Conservation (phyloP, 2,888 invertebrate species). For the Ormyrus labotus region DNA sequence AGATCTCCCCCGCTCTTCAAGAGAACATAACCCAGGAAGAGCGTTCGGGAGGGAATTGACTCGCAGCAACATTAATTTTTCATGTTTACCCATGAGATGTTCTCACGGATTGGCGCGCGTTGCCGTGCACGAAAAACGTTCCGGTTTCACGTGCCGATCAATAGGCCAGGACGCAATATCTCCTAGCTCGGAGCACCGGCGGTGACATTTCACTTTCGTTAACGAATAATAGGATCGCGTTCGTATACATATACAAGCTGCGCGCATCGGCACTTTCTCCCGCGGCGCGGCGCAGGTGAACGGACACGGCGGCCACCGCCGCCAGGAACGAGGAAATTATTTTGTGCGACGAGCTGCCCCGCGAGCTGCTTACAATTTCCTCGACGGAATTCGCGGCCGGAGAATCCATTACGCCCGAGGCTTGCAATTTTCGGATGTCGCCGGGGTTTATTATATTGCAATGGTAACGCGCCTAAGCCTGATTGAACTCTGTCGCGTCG, state of each 20-base stretch:
- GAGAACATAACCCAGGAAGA: neutral
- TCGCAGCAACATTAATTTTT: slow-evolving; percentile 19
- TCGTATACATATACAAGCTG: no score
- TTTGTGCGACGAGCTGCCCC: neutral
- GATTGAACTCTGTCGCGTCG: slow-evolving; percentile 26
- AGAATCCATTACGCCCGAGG: neutral
- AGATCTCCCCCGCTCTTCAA: no score
- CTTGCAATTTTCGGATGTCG: neutral
- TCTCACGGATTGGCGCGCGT: slow-evolving; percentile 29
- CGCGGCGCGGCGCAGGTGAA: neutral
- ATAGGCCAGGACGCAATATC: neutral
- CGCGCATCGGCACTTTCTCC: slow-evolving; percentile 34
- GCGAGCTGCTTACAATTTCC: no score
- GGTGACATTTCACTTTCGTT: slow-evolving; percentile 53
- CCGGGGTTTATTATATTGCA: neutral
- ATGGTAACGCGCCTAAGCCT: neutral
- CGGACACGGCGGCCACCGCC: neutral
- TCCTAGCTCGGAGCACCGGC: neutral
- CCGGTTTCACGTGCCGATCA: slow-evolving; percentile 8
- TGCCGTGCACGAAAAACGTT: neutral
- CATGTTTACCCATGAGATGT: slow-evolving; percentile 20
- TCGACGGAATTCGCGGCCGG: neutral
- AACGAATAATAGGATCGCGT: slow-evolving; percentile 32
- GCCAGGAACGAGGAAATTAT: slow-evolving; percentile 7
- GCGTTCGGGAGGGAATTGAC: neutral